Evolutionary conservation across 2,888 invertebrate species (phyloP).

Genomic region (Patella caerulea): DNA sequence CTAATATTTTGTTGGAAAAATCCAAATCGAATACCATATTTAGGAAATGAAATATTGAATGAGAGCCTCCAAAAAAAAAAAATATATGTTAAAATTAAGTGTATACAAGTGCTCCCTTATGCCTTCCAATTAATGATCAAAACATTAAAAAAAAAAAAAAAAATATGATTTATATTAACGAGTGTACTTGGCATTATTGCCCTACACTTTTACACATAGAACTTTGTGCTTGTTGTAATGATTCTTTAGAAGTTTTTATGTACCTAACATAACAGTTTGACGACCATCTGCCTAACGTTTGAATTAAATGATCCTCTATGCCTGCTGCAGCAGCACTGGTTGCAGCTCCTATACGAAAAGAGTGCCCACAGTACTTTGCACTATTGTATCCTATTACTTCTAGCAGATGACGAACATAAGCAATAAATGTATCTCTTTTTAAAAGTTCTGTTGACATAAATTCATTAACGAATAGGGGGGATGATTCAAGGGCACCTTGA

Average conservation of each 20-base stretch:
- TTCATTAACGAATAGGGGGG: not conserved
- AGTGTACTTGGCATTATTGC: too few species aligned
- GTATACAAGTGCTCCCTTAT: too few species aligned
- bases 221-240: not conserved
- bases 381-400: not conserved
- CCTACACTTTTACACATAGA: not conserved
- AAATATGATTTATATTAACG: too few species aligned
- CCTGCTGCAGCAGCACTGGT: constrained; percentile 15
- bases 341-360: constrained; percentile 21
- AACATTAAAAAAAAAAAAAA: too few species aligned
- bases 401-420: not conserved
- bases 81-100: too few species aligned
- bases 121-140: too few species aligned
- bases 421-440: constrained; percentile 6
- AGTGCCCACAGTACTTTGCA: constrained; percentile 15
- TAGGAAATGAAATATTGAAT: too few species aligned
- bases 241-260: constrained; percentile 1
- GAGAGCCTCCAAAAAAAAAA: too few species aligned
- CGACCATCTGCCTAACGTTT: constrained; percentile 18
- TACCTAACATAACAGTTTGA: not conserved
- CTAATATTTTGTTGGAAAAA: too few species aligned
- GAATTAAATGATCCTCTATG: constrained; percentile 17
- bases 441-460: not conserved
- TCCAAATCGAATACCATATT: too few species aligned
- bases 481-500: not conserved